Evolutionary conservation across 2,888 invertebrate species (phyloP).

Genomic region (Diloba caeruleocephala): DNA sequence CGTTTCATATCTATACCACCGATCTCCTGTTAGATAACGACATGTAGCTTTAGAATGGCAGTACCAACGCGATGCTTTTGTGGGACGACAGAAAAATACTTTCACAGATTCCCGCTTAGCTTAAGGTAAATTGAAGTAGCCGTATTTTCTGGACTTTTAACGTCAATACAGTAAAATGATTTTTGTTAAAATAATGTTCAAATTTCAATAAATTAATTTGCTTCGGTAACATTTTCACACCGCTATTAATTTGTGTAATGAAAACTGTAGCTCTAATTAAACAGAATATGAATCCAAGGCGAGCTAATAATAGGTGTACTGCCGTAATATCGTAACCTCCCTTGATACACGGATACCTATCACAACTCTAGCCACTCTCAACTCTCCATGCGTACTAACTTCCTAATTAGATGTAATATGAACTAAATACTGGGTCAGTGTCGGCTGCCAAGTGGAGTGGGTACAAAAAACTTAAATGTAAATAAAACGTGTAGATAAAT

Average conservation of each 20-base stretch:
- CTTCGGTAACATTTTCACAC: constrained; percentile 4
- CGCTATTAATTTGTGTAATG: constrained; percentile 40
- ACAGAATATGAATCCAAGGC: constrained; percentile 11
- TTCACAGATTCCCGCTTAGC: no score
- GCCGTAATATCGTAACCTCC: constrained; percentile 6
- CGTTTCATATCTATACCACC: no score
- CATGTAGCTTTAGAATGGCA: no score
- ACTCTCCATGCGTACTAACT: constrained; percentile 24
- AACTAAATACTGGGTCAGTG: constrained; percentile 47
- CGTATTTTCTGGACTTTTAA: no score
- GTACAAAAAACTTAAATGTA: constrained; percentile 13
- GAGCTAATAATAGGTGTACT: constrained; percentile 7
- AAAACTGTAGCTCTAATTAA: constrained; percentile 27
- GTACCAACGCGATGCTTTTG: no score
- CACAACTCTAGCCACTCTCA: constrained; percentile 2
- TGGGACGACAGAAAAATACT: no score
- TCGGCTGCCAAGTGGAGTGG: constrained; percentile 30
- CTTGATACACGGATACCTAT: constrained; percentile 3
- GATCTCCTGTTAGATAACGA: no score
- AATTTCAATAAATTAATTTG: not conserved
- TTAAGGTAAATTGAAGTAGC: no score
- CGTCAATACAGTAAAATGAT: no score
- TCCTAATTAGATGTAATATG: constrained; percentile 45
- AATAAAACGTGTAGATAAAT: no score
- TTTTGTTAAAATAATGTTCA: not conserved